Evolutionary conservation across 2,797 vertebrate genomes (phyloP).

Genomic region (Pseudochirops corinnae): DNA sequence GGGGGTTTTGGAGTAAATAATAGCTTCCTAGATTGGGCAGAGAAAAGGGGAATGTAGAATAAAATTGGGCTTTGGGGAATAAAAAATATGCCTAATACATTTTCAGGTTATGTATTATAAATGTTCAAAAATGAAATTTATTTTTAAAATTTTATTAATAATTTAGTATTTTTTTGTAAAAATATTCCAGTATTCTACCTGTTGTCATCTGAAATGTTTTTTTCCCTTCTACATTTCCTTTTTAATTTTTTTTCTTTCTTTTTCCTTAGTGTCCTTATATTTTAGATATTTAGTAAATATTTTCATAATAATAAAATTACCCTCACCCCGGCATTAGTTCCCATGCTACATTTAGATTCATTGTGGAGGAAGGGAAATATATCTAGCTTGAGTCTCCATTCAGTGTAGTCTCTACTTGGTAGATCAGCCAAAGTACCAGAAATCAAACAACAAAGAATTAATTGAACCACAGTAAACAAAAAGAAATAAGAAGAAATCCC

Average conservation of each 20-base stretch:
- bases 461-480: neutral
- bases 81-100: constrained; percentile 13
- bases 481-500: neutral
- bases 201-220: neutral
- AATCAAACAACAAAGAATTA: neutral
- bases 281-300: neutral
- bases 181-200: constrained; percentile 14
- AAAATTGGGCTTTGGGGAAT: constrained; percentile 10
- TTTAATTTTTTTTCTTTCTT: neutral
- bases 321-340: neutral
- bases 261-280: neutral
- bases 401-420: neutral
- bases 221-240: neutral
- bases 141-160: neutral
- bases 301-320: neutral
- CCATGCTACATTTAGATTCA: neutral
- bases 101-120: neutral
- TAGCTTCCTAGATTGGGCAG: neutral
- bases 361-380: neutral
- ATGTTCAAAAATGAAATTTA: neutral
- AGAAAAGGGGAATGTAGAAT: neutral
- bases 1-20: neutral
- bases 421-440: neutral
- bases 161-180: constrained; percentile 24
- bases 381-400: neutral